Evolutionary conservation across 2,888 invertebrate species (phyloP).

Genomic region (Dorcus parallelipipedus): DNA sequence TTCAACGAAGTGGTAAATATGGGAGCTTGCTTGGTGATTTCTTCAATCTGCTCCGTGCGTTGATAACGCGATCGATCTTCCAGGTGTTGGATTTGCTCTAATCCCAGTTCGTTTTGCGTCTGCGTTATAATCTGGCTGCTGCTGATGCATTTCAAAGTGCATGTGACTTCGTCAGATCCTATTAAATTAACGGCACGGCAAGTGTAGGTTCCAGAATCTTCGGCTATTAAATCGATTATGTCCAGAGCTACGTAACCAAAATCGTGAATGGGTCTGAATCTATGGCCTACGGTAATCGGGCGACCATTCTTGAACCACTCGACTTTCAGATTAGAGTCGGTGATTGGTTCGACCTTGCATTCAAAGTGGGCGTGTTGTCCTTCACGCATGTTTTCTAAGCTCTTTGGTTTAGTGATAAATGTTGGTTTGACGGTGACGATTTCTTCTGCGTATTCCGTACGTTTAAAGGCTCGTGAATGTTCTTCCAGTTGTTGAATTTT

Average conservation of each 20-base stretch:
- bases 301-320: constrained; percentile 97
- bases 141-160: constrained; percentile 68
- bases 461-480: constrained; percentile 72
- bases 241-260: constrained; percentile 98
- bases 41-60: constrained; percentile 72
- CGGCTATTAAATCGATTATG: constrained; percentile 92
- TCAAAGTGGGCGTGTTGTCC: constrained; percentile 95
- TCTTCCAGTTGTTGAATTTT: constrained; percentile 92
- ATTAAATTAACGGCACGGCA: constrained; percentile 88
- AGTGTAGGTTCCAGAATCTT: constrained; percentile 92
- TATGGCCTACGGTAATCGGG: constrained; percentile 89
- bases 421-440: constrained; percentile 77
- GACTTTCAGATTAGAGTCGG: constrained; percentile 92
- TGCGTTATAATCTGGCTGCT: constrained; percentile 78
- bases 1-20: constrained; percentile 91
- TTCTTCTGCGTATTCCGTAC: constrained; percentile 78
- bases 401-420: constrained; percentile 85
- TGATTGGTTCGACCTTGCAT: constrained; percentile 94
- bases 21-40: constrained; percentile 85
- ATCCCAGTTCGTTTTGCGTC: constrained; percentile 82
- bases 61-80: constrained; percentile 81
- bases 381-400: constrained; percentile 79
- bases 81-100: constrained; percentile 85
- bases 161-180: constrained; percentile 83
- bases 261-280: constrained; percentile 95